Evolutionary conservation across 1,140 invertebrate species (phyloP), one percentile per base, ranked within the genome.

Genomic region (Caerostris darwini): DNA sequence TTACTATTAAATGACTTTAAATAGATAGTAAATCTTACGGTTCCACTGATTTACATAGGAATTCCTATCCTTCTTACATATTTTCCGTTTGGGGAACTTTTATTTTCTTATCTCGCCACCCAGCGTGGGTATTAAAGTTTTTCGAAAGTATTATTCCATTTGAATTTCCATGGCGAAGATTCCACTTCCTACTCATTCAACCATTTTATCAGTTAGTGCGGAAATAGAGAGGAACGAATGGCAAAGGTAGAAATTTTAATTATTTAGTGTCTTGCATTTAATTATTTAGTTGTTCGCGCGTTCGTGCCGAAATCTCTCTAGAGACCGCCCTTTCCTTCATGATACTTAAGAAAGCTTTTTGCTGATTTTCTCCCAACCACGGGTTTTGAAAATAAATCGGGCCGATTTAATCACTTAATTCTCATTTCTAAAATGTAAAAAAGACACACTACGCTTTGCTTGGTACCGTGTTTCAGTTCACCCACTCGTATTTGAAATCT

Each of bases 241-340:
- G 14, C 61, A 67, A 67, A 67, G 61, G 17, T n/a, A 67, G 61
- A 17, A 64, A 64, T 64, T 64, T 64, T 67, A 67, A 67, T 67
- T 67, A 17, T 67, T 67, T 67, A 67, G 61, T 12, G 61, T 67
- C 61, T 67, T 67, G 61, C 61, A 67, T 67, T 67, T 67, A 67
- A 67, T 67, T 67, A 67, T 67, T 67, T 67, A 12, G 61, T 7
- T 67, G 14, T 67, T 67, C 61, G 14, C 61, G 61, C 61, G 5
- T 14, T 4, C 10, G 61, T 67, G 61, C 14, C n/a, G 14, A 67
- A 67, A 17, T 1, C 17, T 67, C 61, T 67, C 61, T n/a, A 5
- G 61, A 64, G 61, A n/a, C n/a, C 61, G 14, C 12, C 8, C 61
- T n/a, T 17, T 17, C n/a, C n/a, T 17, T 17, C 14, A 17, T 12